A percentile compares a stretch with the other conserved stretches of the same genome.
Conservation (phyloP, 2,797 vertebrate species). For the Capromys pilorides region DNA sequence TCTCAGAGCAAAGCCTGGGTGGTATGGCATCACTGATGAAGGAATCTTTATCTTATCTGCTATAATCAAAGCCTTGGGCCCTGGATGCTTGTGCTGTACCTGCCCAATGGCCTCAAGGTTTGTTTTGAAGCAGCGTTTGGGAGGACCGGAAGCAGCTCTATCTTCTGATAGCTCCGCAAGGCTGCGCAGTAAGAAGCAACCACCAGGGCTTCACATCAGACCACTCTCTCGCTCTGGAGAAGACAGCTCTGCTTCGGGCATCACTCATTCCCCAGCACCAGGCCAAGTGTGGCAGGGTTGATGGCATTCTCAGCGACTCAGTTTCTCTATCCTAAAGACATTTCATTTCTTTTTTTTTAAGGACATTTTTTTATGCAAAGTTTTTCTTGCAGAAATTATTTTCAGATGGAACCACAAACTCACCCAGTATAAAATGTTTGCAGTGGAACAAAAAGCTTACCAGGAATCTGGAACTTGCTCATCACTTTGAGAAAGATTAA, state of each 20-base stretch:
- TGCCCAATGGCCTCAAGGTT: not conserved
- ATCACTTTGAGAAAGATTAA: not conserved
- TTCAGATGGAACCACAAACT: not conserved
- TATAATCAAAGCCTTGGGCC: not conserved
- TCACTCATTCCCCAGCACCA: not conserved
- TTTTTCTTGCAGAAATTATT: constrained; percentile 3
- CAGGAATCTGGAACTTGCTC: not conserved
- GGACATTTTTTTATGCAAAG: not conserved
- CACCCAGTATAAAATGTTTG: not conserved
- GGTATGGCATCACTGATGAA: not conserved
- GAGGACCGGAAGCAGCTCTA: not conserved
- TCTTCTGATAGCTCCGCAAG: not conserved
- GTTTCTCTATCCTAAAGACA: not conserved
- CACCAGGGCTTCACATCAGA: not conserved
- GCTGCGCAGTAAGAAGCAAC: not conserved
- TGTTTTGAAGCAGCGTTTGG: not conserved
- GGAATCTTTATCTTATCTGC: not conserved
- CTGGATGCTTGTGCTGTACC: not conserved
- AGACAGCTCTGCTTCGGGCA: not conserved
- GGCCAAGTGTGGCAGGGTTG: not conserved
- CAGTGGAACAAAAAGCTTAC: not conserved
- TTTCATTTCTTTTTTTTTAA: too few relatives aligned
- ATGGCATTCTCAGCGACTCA: not conserved
- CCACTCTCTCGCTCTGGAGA: not conserved
- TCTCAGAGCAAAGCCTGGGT: not conserved